Evolutionary conservation across 1,140 invertebrate genomes (phyloP), one percentile per base, ranked within the genome.

Genomic region (Leptinotarsa texana): DNA sequence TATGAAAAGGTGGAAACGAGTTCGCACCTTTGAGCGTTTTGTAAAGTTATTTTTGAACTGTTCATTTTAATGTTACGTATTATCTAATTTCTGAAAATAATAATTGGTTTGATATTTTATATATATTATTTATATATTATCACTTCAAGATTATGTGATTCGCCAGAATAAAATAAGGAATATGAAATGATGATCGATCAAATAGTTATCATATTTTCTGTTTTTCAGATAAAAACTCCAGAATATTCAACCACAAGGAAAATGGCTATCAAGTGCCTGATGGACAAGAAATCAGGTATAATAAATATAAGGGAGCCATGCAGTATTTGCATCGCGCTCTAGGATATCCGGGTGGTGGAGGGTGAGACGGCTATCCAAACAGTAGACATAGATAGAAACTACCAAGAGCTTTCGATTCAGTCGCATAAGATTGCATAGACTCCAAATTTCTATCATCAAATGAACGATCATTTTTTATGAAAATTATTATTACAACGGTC

Each of bases 211-310:
- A 57, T 73, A 8, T 17, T 33, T 63, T 73, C 4, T 75, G 63
- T 48, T 68, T 79, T 80, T 73, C 76, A 87, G 86, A 87, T 82
- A 85, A 79, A 81, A 84, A 83, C 75, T 88, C 87, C 81, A 88
- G 87, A 74, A 92, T 92, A 78, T 92, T 92, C 80, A 91, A 88
- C 81, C 91, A 92, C 78, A 93, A 92, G 84, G 89, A 88, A 74
- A 85, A 84, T 72, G 89, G 90, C 22, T 84, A 92, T 33, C 86
- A 89, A 78, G 87, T 89, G 42, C 86, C 89, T 73, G 87, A 88
- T 80, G 83, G 80, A 72, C 73, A 80, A 69, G 87, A 89, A 66
- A 86, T 80, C 74, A 84, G 82, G 83, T 84, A 84, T 80, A 83
- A 83, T 82, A 83, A 79, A 81, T 82, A 82, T 80, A 83, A 83